Base-by-base conservation (phyloP, 1,140 invertebrate species). In the Ceratitis capitata region DNA sequence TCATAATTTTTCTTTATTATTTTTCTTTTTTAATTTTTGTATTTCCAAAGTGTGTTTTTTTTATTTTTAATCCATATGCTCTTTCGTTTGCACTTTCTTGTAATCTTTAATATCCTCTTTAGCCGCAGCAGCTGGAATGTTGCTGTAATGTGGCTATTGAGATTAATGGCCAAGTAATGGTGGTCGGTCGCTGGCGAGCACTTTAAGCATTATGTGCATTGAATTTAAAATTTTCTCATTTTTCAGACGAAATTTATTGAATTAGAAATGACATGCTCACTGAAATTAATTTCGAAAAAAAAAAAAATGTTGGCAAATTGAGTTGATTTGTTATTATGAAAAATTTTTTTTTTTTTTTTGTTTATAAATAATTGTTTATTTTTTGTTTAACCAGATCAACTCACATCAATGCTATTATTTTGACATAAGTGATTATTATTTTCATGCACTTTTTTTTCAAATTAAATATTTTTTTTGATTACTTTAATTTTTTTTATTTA, bases 131-230 rank as follows among this genome's bases (percentile, higher is more conserved):
- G 64, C 64, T 69, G 58, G 58, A 29, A 14, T 32, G 1, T 23
- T 78, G 69, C 69, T 78, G 69, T 78, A 78, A 78, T 78, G 69
- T n/a, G 39, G 19, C 69, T 78, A 78, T 78, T 78, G 39, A 45
- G 69, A 78, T 78, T 78, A 78, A 78, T 78, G 69, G 69, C 64
- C 64, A 42, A 69, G 64, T 69, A 39, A 42, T 69, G 29, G 64
- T n/a, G 64, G 32, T 32, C 35, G 64, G 32, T 32, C n/a, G n/a
- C 69, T 45, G 39, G 69, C 9, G 19, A 26, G 69, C 42, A 78
- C 69, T 78, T 78, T 23, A 45, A 23, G 69, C 16, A 45, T 47
- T 78, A 45, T n/a, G 39, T 39, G 35, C 69, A 19, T 45, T 45
- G 2, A 78, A n/a, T n/a, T n/a, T n/a, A n/a, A n/a, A n/a, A n/a